A percentile compares a stretch with the other conserved stretches of the same genome.
phyloP scores from a whole-genome alignment of 2,797 vertebrate species.

The Fistularia commersonii region DNA sequence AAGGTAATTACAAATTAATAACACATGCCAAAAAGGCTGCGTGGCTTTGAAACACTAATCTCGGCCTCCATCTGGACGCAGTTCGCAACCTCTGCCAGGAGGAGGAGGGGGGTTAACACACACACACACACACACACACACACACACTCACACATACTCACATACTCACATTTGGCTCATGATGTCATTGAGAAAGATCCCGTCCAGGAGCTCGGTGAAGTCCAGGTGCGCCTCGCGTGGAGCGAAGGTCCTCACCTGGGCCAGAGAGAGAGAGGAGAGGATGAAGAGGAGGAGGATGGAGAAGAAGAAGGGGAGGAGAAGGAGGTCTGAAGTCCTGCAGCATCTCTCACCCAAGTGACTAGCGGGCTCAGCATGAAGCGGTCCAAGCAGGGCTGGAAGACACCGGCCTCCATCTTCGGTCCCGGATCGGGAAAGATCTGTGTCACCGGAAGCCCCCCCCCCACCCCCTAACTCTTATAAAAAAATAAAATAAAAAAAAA shows the following conservation, averaged over 20 bases:
- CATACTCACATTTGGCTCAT: constrained; percentile 91
- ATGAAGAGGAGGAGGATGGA: neutral
- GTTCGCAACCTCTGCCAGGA: too few species aligned
- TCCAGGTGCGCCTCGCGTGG: constrained; percentile 81
- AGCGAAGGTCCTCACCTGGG: constrained; percentile 89
- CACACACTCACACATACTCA: neutral
- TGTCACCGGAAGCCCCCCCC: constrained; percentile 1
- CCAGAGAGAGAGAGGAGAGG: constrained; percentile 5
- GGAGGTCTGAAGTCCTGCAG: neutral
- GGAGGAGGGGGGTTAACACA: too few species aligned
- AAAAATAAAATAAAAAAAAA: too few species aligned
- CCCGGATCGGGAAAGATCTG: neutral
- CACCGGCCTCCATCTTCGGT: constrained; percentile 82
- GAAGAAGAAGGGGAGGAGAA: neutral
- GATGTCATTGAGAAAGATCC: constrained; percentile 87
- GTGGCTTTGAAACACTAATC: too few species aligned
- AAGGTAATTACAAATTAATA: too few species aligned
- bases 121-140: too few species aligned
- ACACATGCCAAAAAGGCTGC: too few species aligned
- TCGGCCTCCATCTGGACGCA: too few species aligned
- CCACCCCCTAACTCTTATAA: neutral
- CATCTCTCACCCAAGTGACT: constrained; percentile 87
- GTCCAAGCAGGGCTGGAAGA: constrained; percentile 82
- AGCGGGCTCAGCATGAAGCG: constrained; percentile 90
- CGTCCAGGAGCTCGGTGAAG: constrained; percentile 86